Evolutionary conservation across 1,140 invertebrate species (phyloP), one percentile per base, ranked within the genome.

Genomic region (Bombus turneri): DNA sequence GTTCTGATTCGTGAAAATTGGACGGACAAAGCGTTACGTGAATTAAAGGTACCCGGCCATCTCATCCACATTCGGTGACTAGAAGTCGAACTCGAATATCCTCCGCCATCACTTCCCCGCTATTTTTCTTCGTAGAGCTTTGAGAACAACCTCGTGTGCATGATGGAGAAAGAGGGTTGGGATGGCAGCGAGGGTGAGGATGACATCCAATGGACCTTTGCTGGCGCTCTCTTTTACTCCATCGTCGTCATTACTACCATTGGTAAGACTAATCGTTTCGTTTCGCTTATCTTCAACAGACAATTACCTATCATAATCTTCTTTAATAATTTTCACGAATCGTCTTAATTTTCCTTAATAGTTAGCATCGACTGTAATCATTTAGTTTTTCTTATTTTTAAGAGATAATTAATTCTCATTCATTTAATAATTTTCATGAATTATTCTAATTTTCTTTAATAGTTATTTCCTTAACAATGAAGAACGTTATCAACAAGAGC

Each of bases 241-340:
- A 98, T 99, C 90, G 99, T 99, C 91, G 98, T 99, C 73, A 99
- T 99, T 92, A 99, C 98, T 1, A 99, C 98, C 37, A 99, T 99
- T 79, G 98, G 98, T 99, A 93, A 97, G 96, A 1, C 25, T 5
- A 39, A 39, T 39, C 18, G 2, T 53, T 22, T 22, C 47, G 5
- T 53, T 22, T 22, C 15, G 18, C 18, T 53, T 2, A 53, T 68
- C 31, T 18, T 15, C 18, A 10, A 13, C 28, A 2, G 25, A 12
- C 59, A 2, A 62, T 13, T 10, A 62, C 5, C 28, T n/a, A 10
- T 15, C 6, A 3, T 25, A 25, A 68, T 66, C 64, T 62, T n/a
- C 18, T 53, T 53, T 6, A 22, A 22, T 53, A 6, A 18, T 22
- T 53, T 53, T 18, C 47, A 6, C 47, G 47, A 22, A 6, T 47